Percentiles rank a stretch among this genome's conserved stretches.
Evolutionary conservation across 2,888 invertebrate genomes (phyloP).

Genomic region (Melinaea menophilus): DNA sequence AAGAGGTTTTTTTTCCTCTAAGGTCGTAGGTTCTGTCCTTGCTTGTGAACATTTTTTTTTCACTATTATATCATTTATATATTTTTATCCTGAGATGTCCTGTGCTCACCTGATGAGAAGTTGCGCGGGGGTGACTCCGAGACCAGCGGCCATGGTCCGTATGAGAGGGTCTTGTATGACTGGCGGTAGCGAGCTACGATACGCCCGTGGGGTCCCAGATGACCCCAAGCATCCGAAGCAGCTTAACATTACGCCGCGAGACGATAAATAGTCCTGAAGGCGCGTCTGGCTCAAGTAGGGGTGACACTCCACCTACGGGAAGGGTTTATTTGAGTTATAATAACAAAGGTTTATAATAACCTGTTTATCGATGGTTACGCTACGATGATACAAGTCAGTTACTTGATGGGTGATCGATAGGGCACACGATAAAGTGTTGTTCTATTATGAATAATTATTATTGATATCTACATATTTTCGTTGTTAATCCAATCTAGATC

Average conservation of each 20-base stretch:
- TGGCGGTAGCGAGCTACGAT: slow-evolving; percentile 80
- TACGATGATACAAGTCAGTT: too few relatives aligned
- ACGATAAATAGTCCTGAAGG: slow-evolving; percentile 81
- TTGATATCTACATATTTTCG: not conserved
- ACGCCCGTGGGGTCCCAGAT: slow-evolving; percentile 81
- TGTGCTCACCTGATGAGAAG: slow-evolving; percentile 53
- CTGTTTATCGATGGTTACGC: too few relatives aligned
- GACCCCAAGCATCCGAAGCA: slow-evolving; percentile 88
- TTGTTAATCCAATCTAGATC: too few relatives aligned
- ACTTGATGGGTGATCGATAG: too few relatives aligned
- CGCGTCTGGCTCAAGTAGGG: slow-evolving; percentile 85
- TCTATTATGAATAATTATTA: too few relatives aligned
- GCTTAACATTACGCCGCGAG: slow-evolving; percentile 81
- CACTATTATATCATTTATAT: too few relatives aligned
- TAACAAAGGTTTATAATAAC: too few relatives aligned
- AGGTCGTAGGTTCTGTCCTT: too few relatives aligned
- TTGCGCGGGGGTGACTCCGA: slow-evolving; percentile 52
- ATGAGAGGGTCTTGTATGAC: slow-evolving; percentile 84
- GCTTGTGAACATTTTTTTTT: too few relatives aligned
- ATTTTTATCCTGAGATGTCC: not conserved
- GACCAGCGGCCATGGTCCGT: slow-evolving; percentile 59
- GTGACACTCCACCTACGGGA: slow-evolving; percentile 85
- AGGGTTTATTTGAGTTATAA: not conserved
- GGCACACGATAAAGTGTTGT: too few relatives aligned
- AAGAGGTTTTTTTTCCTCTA: too few relatives aligned